Percentiles rank a stretch among this genome's conserved stretches.
These are phyloP conservation scores for Platanista minor DNA, from an alignment of 2,113 vertebrate genomes.

Conservation along the genomic window DNA sequence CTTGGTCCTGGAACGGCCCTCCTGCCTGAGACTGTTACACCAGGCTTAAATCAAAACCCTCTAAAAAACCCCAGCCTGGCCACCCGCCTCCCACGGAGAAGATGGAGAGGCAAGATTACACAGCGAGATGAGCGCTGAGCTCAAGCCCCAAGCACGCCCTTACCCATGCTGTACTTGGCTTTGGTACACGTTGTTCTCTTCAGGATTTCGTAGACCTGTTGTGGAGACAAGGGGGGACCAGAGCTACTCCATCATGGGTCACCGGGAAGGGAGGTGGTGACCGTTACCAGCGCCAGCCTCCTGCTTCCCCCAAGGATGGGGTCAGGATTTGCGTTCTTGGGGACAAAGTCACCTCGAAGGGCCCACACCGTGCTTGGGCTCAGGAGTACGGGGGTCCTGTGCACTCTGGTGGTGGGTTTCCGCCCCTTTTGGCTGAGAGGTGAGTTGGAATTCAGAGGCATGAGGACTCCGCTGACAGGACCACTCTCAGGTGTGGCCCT, in stretches of 20 bases:
- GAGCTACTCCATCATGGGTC: accelerated
- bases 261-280: accelerated
- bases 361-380: accelerated
- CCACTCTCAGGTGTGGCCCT: not conserved
- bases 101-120: conserved; percentile 32
- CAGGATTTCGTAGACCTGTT: conserved; percentile 93
- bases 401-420: accelerated
- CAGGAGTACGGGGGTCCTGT: accelerated
- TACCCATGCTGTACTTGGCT: conserved; percentile 94
- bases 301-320: accelerated
- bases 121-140: not conserved
- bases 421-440: not conserved
- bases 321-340: accelerated
- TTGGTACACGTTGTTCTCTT: conserved; percentile 92
- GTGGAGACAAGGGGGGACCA: not conserved
- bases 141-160: conserved; percentile 72
- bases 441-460: not conserved
- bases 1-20: accelerated
- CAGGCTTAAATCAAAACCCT: conserved; percentile 51
- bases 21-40: not conserved
- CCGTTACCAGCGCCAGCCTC: accelerated
- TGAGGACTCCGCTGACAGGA: not conserved
- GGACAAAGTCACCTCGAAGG: accelerated
- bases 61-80: not conserved
- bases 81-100: not conserved